Evolutionary conservation across 2,113 vertebrate species (phyloP), one percentile per base, ranked within the genome.

Genomic region (Planiliza haematocheilus): DNA sequence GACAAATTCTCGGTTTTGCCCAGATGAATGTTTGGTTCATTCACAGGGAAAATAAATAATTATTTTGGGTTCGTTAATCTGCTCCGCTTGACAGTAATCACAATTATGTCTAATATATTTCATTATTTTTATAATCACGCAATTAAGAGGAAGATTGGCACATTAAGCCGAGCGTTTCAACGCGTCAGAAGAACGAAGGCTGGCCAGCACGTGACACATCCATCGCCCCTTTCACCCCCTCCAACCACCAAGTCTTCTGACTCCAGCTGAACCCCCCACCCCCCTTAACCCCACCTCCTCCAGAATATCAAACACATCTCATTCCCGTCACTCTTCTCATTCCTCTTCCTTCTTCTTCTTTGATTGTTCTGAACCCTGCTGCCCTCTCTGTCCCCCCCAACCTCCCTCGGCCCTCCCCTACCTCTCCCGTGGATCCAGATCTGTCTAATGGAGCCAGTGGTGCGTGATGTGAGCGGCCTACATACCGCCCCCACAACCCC

Each of bases 381-480:
- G 43, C 42, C 50, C 42, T 38, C 20, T 18, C 50, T 12, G 10
- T 24, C 8, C 24, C 38, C 1, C 42, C 14, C 5, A 13, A 17
- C 45, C 16, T 41, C 36, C 12, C 21, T 18, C 30, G 1, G 21
- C 34, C n/a, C 37, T 37, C 13, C 42, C 48, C 68, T 30, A 5
- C 60, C 70, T 45, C 21, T 69, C 36, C 43, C 2, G 12, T 66
- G 37, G 68, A 70, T 77, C 41, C 21, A 70, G 51, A 46, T 68
- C 56, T 53, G 64, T 67, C 70, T 87, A 82, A 89, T 86, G 53
- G 60, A 87, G 48, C 39, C 80, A 77, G 67, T 82, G 81, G 63
- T 36, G 86, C 81, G 11, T 88, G 81, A 89, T 84, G 86, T 67
- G 72, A 87, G 55, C 68, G 89, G 77, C 91, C 90, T 90, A 91